Evolutionary conservation across 2,888 invertebrate genomes (phyloP).

Genomic region (Mythimna loreyi): DNA sequence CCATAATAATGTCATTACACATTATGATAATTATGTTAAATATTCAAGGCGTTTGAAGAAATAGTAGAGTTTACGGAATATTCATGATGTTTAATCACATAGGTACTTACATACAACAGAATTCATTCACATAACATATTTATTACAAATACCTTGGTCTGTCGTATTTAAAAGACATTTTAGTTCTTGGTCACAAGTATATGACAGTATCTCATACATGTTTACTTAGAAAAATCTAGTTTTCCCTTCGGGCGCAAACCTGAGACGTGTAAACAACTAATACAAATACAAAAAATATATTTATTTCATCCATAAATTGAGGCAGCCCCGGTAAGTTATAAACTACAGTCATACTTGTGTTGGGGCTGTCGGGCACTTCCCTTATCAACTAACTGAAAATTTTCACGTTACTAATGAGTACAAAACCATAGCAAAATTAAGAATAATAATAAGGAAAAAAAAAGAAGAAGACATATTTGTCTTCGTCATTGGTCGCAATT

Average conservation of each 20-base stretch:
- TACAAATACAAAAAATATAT: too few relatives aligned
- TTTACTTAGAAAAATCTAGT: constrained; percentile 21
- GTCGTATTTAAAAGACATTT: constrained; percentile 41
- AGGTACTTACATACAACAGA: constrained; percentile 28
- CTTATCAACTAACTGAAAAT: too few relatives aligned
- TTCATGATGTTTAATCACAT: constrained; percentile 41
- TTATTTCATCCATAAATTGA: too few relatives aligned
- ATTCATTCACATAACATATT: constrained; percentile 42
- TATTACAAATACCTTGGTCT: constrained; percentile 52
- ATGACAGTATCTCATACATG: constrained; percentile 11
- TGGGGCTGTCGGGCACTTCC: too few relatives aligned
- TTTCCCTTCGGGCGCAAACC: neutral
- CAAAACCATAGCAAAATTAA: too few relatives aligned
- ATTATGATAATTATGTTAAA: constrained; percentile 50
- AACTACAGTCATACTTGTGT: too few relatives aligned
- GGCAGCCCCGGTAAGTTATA: too few relatives aligned
- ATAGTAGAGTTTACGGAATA: constrained; percentile 36
- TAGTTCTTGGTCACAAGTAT: constrained; percentile 25
- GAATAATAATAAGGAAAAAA: too few relatives aligned
- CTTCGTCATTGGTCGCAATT: too few relatives aligned
- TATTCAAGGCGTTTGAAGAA: constrained; percentile 51
- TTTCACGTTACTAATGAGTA: too few relatives aligned
- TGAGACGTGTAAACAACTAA: too few relatives aligned
- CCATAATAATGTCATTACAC: constrained; percentile 47
- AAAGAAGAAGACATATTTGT: too few relatives aligned